Base-by-base conservation (phyloP, 2,113 vertebrate genomes). In the Telmatochromis sp. region DNA sequence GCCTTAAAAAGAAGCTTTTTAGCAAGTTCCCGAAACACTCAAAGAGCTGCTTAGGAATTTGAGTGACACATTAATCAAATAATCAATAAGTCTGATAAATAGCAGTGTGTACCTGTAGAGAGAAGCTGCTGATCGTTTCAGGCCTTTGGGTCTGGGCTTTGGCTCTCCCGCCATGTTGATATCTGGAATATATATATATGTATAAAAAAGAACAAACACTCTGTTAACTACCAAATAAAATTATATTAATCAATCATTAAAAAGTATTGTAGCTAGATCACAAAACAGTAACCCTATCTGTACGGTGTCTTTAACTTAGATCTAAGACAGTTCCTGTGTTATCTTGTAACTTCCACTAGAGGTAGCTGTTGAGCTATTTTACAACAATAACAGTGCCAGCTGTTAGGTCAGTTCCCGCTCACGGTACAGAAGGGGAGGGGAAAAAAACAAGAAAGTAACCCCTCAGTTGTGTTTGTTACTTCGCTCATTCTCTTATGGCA, bases 151-250 rank as follows among this genome's bases (percentile, higher is more conserved):
- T 95, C 98, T 97, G 92, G 98, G 98, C 84, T 97, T 98, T 21
- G 98, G 98, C 84, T 99, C 98, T 89, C 98, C 98, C 1, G 98
- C 98, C 98, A 99, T 99, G 95, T 99, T 99, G 94, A 99, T 97
- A 91, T 99, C 98, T 98, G 96, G 80, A n/a, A 10, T 5, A 68
- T 23, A 63, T 63, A 35, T 14, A 28, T 21, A 11, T 28, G 5
- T 9, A 58, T 15, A 6, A 6, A 13, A 78, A 78, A 78, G 42
- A 78, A 47, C 42, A 75, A 49, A 75, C 9, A 17, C 23, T 75
- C 14, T 49, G 26, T 78, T 78, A 78, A 78, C 42, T 49, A 49
- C 42, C 15, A 78, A 78, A 78, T 49, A 31, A 75, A 75, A 75
- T 45, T 11, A 47, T 12, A 28, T 15, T 26, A 17, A 75, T 28